phyloP scores from a whole-genome alignment of 2,888 invertebrate genomes.

The Agrenia bidenticulata region DNA sequence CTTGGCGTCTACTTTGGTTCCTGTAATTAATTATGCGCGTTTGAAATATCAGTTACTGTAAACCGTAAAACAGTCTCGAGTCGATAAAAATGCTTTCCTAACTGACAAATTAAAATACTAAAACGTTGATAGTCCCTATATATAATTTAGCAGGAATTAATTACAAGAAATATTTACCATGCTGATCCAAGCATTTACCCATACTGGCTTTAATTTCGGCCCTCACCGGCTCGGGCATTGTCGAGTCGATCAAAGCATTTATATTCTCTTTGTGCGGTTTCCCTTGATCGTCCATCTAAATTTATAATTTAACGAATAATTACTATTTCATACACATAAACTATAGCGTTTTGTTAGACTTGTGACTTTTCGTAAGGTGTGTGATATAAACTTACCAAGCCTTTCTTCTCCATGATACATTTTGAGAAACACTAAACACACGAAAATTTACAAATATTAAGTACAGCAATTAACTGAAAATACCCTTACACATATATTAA shows the following conservation, averaged over 20 bases:
- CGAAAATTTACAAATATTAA: not conserved
- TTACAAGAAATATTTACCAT: slow-evolving; percentile 2
- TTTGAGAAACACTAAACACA: slow-evolving; percentile 32
- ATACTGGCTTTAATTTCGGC: slow-evolving; percentile 7
- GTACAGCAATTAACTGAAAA: too few relatives aligned
- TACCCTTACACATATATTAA: too few relatives aligned
- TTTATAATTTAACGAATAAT: too few relatives aligned
- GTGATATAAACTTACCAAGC: slow-evolving; percentile 25
- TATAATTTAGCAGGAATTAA: too few relatives aligned
- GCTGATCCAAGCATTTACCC: slow-evolving; percentile 29
- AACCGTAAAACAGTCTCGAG: too few relatives aligned
- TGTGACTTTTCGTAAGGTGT: not conserved
- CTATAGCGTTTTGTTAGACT: not conserved
- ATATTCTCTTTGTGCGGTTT: slow-evolving; percentile 46
- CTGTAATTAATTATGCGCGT: not conserved
- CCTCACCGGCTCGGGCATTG: slow-evolving; percentile 22
- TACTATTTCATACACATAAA: too few relatives aligned
- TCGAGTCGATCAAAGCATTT: slow-evolving; percentile 15
- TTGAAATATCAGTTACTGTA: too few relatives aligned
- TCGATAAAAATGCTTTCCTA: too few relatives aligned
- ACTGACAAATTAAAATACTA: too few relatives aligned
- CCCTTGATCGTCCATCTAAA: slow-evolving; percentile 33
- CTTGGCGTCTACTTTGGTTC: not conserved
- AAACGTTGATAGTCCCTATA: too few relatives aligned
- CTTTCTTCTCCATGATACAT: slow-evolving; percentile 32